Percentiles rank a stretch among this genome's conserved stretches.
These are phyloP conservation scores for Thalassophryne amazonica DNA, from an alignment of 2,797 vertebrate species.

Conservation along the genomic window DNA sequence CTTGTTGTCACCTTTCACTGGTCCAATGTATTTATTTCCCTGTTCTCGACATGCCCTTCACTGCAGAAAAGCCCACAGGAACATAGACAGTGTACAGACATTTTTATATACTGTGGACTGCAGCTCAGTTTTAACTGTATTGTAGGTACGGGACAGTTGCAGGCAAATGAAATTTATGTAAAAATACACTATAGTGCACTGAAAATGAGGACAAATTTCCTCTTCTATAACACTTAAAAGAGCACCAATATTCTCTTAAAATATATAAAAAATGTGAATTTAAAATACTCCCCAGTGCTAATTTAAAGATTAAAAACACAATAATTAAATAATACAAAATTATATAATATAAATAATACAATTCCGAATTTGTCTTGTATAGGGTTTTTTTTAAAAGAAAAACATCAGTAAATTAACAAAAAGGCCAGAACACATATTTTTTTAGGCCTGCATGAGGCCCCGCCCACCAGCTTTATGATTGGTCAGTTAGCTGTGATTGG, in stretches of 20 bases:
- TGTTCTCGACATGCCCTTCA: constrained; percentile 37
- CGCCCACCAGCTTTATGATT: too few species aligned
- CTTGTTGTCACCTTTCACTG: constrained; percentile 51
- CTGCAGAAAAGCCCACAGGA: constrained; percentile 64
- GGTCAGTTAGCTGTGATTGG: too few species aligned
- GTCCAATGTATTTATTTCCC: constrained; percentile 69
- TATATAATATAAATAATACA: too few species aligned
- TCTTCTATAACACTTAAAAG: background rate
- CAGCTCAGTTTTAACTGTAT: constrained; percentile 29
- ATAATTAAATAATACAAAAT: too few species aligned
- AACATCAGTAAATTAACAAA: too few species aligned
- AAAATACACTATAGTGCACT: constrained; percentile 43
- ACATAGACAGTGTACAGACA: constrained; percentile 66
- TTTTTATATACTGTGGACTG: constrained; percentile 22
- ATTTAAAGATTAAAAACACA: constrained; percentile 3
- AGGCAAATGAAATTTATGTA: constrained; percentile 2
- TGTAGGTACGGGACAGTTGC: constrained; percentile 9
- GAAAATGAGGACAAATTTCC: constrained; percentile 19
- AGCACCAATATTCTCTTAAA: too few species aligned
- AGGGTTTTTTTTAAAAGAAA: too few species aligned
- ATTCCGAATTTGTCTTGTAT: too few species aligned
- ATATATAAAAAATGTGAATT: too few species aligned
- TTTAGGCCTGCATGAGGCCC: too few species aligned
- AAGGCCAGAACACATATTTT: too few species aligned
- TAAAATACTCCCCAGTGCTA: too few species aligned